A percentile compares a stretch with the other conserved stretches of the same genome.
Conservation (phyloP, 2,888 invertebrate species). For the Meloe dianella region DNA sequence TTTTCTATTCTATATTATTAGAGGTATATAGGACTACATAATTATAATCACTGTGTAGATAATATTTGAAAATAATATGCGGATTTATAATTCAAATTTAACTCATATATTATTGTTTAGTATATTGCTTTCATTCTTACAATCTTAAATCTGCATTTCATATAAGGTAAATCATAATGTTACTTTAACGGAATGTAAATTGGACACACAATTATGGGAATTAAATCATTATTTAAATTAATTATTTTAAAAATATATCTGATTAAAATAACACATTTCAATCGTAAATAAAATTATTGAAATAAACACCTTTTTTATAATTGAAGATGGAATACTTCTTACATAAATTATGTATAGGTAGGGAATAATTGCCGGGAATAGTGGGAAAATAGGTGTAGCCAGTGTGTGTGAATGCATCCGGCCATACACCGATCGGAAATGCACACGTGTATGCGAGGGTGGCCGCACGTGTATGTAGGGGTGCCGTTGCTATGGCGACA, state of each 20-base stretch:
- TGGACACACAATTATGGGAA: constrained; percentile 4
- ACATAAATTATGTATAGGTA: background rate
- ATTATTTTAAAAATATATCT: constrained; percentile 1
- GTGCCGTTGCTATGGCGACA: constrained; percentile 49
- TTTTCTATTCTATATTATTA: constrained; percentile 10
- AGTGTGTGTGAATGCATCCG: background rate
- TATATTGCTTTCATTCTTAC: background rate
- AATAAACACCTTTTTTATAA: background rate
- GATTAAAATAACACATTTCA: background rate
- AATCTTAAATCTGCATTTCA: constrained; percentile 1
- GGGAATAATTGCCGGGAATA: background rate
- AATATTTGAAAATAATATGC: background rate
- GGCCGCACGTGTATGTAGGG: constrained; percentile 43
- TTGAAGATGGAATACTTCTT: background rate
- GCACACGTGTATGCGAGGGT: constrained; percentile 38
- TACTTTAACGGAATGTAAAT: constrained; percentile 10
- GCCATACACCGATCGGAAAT: background rate
- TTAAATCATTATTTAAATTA: constrained; percentile 14
- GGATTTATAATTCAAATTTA: constrained; percentile 11
- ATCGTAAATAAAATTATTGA: background rate
- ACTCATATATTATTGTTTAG: too few relatives aligned
- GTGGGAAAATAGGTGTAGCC: background rate
- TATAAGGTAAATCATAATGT: background rate
- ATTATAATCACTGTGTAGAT: background rate
- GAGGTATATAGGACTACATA: background rate